Evolutionary conservation across 2,797 vertebrate genomes (phyloP), one percentile per base, ranked within the genome.

Genomic region (Microchirus variegatus): DNA sequence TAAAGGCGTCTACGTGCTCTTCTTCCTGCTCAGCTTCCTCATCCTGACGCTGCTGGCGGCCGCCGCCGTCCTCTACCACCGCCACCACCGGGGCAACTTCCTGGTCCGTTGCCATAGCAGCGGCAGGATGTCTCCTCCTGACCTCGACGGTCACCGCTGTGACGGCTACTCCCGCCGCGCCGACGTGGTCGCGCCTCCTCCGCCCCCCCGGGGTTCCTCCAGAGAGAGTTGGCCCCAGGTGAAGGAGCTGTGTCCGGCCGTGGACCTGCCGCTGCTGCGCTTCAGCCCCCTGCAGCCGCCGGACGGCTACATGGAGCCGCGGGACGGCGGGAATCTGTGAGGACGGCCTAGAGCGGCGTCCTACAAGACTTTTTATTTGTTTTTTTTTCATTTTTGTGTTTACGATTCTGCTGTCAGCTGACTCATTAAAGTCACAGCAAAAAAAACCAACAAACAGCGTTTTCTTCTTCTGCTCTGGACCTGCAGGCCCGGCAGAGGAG

Each of bases 1-100:
- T 0, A 75, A 82, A 72, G 88, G 69, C 2, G 77, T 92, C 15
- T 93, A 90, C 68, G 73, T 82, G 26, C 61, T 91, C 2, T 92
- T 92, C 74, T 89, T 92, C 84, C 78, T 94, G 82, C 90, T 94
- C 61, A 80, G 87, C 59, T 59, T 71, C 4, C 80, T 93, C 31
- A 36, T 93, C 38, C 16, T 88, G 43, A 35, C 78, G 19, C 76
- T 92, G 74, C 63, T 93, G 77, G 61, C 22, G 13, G 72, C 54
- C 0, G 59, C 80, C 0, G 77, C 45, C 3, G 31, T 70, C 10
- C 43, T 92, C 15, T 91, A 92, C 76, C 87, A 60, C n/a, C 87
- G 90, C 0, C 90, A 78, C 70, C 88, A 63, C 71, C 71, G 67
- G 15, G 88, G 91, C 16, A 55, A 57, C 0, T 93, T 93, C 67